A percentile compares a stretch with the other conserved stretches of the same genome.
These are phyloP conservation scores for Pristionchus arcanus DNA, from an alignment of 2,888 invertebrate species.

Conservation along the genomic window DNA sequence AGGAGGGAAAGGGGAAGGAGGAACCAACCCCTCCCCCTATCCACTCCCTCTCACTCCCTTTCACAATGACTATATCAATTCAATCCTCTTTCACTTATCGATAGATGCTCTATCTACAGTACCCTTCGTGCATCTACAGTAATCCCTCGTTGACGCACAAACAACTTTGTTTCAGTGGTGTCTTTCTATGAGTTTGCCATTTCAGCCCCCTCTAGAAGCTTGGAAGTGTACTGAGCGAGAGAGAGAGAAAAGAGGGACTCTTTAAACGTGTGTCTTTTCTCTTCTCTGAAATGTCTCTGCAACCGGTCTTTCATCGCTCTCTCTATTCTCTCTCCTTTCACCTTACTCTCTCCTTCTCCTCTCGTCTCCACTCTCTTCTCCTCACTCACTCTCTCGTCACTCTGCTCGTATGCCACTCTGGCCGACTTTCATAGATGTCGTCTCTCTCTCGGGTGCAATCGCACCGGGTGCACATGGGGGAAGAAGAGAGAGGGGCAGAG, in stretches of 20 bases:
- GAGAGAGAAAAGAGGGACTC: slow-evolving; percentile 20
- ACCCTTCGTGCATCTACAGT: background rate
- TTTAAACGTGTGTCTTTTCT: slow-evolving; percentile 32
- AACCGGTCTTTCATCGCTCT: slow-evolving; percentile 15
- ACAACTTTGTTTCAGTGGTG: slow-evolving; percentile 13
- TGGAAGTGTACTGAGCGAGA: slow-evolving; percentile 28
- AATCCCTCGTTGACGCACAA: background rate
- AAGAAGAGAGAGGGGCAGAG: slow-evolving; percentile 23
- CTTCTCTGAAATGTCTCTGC: slow-evolving; percentile 9
- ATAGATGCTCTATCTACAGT: background rate
- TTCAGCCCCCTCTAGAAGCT: background rate
- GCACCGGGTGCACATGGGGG: slow-evolving; percentile 41
- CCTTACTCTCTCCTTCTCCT: background rate
- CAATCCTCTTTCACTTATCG: slow-evolving; percentile 53
- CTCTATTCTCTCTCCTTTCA: background rate
- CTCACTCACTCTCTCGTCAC: background rate
- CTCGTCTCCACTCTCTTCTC: background rate
- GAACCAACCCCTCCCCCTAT: slow-evolving; percentile 30
- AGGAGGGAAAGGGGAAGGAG: slow-evolving; percentile 13
- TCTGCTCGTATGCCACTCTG: slow-evolving; percentile 31
- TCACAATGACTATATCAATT: slow-evolving; percentile 29
- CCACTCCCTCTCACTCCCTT: slow-evolving; percentile 46
- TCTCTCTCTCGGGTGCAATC: slow-evolving; percentile 24
- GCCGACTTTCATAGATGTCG: slow-evolving; percentile 49
- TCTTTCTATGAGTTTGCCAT: slow-evolving; percentile 7